Percentiles rank a stretch among this genome's conserved stretches.
phyloP scores from a whole-genome alignment of 2,888 invertebrate species.

The Dyspetes luteomarginatus region DNA sequence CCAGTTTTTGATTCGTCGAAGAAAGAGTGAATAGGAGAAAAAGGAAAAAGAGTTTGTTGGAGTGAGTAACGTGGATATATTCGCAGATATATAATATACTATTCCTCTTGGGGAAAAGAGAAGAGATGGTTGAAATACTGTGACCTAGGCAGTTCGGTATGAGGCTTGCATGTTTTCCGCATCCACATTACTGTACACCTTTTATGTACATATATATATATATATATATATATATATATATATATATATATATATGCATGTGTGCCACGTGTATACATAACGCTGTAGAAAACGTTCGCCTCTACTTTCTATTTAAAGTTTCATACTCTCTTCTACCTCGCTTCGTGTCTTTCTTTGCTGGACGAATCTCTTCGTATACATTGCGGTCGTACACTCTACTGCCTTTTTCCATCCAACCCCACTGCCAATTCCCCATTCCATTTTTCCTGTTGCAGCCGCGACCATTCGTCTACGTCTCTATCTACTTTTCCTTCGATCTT shows the following conservation, averaged over 20 bases:
- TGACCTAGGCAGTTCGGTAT: neutral
- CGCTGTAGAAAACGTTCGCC: constrained; percentile 39
- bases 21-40: constrained; percentile 56
- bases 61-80: constrained; percentile 43
- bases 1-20: constrained; percentile 45
- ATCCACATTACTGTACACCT: constrained; percentile 41
- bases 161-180: constrained; percentile 51
- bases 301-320: constrained; percentile 64
- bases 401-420: constrained; percentile 23
- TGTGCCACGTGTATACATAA: too few species aligned
- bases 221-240: neutral
- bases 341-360: constrained; percentile 35
- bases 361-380: constrained; percentile 49
- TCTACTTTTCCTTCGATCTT: constrained; percentile 37
- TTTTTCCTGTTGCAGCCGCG: constrained; percentile 36
- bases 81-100: constrained; percentile 46
- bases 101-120: constrained; percentile 34
- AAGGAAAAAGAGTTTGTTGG: neutral
- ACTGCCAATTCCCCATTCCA: constrained; percentile 25
- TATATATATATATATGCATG: constrained; percentile 5
- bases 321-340: constrained; percentile 37
- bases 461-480: constrained; percentile 59
- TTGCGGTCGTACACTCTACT: constrained; percentile 40
- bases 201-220: neutral
- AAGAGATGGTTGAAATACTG: constrained; percentile 35